Evolutionary conservation across 2,888 invertebrate genomes (phyloP).

Genomic region (Lymantria dispar): DNA sequence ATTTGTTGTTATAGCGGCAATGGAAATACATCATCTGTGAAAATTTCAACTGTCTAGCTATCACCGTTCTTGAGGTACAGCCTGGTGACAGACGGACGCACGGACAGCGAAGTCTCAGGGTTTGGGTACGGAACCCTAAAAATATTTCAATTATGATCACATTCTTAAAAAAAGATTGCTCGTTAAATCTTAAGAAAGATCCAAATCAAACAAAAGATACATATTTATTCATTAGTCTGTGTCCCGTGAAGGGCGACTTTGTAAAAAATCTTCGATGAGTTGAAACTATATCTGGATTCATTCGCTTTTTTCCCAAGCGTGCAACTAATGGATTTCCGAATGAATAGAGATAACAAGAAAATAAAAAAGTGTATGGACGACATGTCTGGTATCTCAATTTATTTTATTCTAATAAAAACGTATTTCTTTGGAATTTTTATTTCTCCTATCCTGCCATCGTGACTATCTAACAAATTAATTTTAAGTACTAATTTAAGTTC

Average conservation of each 20-base stretch:
- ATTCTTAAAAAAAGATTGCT: too few species aligned
- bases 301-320: constrained; percentile 30
- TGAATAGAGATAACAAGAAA: constrained; percentile 36
- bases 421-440: constrained; percentile 49
- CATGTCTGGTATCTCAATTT: constrained; percentile 44
- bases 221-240: constrained; percentile 29
- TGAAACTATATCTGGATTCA: constrained; percentile 47
- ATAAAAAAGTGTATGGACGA: constrained; percentile 5
- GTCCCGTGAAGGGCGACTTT: constrained; percentile 18
- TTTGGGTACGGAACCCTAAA: too few species aligned
- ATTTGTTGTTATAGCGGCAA: too few species aligned
- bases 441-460: constrained; percentile 14
- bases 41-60: too few species aligned
- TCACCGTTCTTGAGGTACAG: too few species aligned
- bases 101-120: too few species aligned
- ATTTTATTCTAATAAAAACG: constrained; percentile 20
- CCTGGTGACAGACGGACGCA: too few species aligned
- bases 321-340: constrained; percentile 57
- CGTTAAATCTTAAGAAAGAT: not conserved
- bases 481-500: too few species aligned
- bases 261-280: constrained; percentile 48
- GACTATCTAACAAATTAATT: not conserved
- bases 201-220: not conserved
- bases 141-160: too few species aligned
- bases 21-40: too few species aligned